phyloP scores from a whole-genome alignment of 2,113 vertebrate species.

The Cebidichthys violaceus region DNA sequence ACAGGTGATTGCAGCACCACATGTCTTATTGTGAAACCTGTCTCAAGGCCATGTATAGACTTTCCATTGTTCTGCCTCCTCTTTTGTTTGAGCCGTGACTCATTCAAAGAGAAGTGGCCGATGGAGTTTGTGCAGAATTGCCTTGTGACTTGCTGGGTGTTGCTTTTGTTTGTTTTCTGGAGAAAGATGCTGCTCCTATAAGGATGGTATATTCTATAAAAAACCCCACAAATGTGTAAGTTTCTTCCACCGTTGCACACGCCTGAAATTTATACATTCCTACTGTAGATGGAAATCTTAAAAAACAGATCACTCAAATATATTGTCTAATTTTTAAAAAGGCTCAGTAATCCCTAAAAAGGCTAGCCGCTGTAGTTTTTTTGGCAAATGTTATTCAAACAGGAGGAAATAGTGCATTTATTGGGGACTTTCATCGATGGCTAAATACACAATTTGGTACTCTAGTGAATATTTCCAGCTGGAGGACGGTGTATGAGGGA shows the following conservation, averaged over 20 bases:
- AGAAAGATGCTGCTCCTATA: neutral
- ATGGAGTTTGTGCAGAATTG: conserved; percentile 25
- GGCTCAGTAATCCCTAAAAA: neutral
- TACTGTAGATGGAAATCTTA: neutral
- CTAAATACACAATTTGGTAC: neutral
- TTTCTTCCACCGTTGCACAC: neutral
- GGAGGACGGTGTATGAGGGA: neutral
- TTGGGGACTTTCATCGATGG: neutral
- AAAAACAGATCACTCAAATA: neutral
- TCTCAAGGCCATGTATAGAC: conserved; percentile 46
- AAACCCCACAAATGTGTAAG: too few relatives aligned
- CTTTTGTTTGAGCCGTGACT: conserved; percentile 60
- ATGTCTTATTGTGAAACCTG: conserved; percentile 48
- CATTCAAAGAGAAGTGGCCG: conserved; percentile 44
- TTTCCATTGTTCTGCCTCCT: conserved; percentile 55
- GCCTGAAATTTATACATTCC: neutral
- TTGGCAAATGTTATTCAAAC: neutral
- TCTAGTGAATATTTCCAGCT: neutral
- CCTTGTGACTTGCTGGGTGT: conserved; percentile 28
- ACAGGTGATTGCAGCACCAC: conserved; percentile 47
- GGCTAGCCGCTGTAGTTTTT: neutral
- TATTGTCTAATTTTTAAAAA: neutral
- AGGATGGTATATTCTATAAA: neutral
- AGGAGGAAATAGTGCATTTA: neutral
- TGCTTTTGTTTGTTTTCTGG: conserved; percentile 28